Evolutionary conservation across 2,888 invertebrate genomes (phyloP).

Genomic region (Acronicta psi): DNA sequence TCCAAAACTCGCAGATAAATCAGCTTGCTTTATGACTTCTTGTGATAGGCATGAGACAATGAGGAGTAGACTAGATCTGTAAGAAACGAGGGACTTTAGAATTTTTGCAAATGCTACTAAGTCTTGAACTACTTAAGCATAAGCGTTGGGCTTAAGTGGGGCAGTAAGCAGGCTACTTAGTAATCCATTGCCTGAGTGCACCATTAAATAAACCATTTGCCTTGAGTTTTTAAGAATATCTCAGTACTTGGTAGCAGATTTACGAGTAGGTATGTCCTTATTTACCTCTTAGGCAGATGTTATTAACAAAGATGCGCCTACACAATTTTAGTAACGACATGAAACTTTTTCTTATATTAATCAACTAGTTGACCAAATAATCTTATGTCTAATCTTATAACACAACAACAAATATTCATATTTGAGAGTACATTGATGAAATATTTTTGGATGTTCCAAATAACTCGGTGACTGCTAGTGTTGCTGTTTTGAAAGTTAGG

Average conservation of each 20-base stretch:
- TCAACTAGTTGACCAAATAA: no score
- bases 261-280: constrained; percentile 10
- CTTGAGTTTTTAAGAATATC: constrained; percentile 49
- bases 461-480: no score
- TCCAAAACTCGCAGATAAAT: no score
- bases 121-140: constrained; percentile 43
- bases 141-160: constrained; percentile 52
- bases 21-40: no score
- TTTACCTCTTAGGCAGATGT: background rate
- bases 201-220: constrained; percentile 53
- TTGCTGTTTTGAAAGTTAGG: no score
- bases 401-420: no score
- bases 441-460: no score
- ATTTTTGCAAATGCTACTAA: constrained; percentile 38
- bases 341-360: no score
- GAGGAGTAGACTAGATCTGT: background rate
- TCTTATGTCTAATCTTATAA: no score
- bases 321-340: no score
- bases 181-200: constrained; percentile 55
- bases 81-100: constrained; percentile 6
- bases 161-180: constrained; percentile 53
- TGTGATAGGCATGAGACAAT: no score
- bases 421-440: no score
- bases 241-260: constrained; percentile 35
- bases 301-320: background rate